Evolutionary conservation across 2,113 vertebrate species (phyloP).

Genomic region (Lonchura striata): DNA sequence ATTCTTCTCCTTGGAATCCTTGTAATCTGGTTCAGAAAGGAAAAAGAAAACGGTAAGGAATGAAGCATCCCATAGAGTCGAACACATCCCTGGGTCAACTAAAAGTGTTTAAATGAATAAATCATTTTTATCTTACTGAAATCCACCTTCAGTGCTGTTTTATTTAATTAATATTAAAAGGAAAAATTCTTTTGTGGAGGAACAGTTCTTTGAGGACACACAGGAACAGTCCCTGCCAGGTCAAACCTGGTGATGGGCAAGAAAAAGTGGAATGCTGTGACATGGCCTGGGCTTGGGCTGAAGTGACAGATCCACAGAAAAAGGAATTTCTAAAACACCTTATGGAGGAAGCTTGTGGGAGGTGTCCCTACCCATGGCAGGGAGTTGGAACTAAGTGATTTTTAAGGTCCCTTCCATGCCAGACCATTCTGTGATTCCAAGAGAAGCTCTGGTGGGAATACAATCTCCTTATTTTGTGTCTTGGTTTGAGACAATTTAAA

Average conservation of each 20-base stretch:
- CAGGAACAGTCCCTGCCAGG: not conserved
- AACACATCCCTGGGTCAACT: not conserved
- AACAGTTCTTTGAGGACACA: not conserved
- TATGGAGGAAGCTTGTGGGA: not conserved
- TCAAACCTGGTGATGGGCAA: not conserved
- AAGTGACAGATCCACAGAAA: not conserved
- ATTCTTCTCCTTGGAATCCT: slow-evolving; percentile 89
- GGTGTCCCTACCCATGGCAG: not conserved
- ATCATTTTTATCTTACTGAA: not conserved
- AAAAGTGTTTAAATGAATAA: not conserved
- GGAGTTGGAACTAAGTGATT: not conserved
- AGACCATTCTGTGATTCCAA: not conserved
- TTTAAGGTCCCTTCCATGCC: not conserved
- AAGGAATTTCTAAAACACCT: not conserved
- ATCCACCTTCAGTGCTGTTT: not conserved
- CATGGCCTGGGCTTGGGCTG: not conserved
- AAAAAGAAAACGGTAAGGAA: not conserved
- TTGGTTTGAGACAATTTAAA: not conserved
- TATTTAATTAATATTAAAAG: not conserved
- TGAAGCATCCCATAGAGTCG: not conserved
- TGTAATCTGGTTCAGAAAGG: slow-evolving; percentile 76
- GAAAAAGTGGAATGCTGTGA: not conserved
- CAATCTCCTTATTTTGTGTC: not conserved
- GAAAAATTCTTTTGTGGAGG: not conserved
- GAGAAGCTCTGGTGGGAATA: not conserved